Percentiles rank a stretch among this genome's conserved stretches.
Conservation (phyloP, 1,140 invertebrate species). For the Metopolophium dirhodum region DNA sequence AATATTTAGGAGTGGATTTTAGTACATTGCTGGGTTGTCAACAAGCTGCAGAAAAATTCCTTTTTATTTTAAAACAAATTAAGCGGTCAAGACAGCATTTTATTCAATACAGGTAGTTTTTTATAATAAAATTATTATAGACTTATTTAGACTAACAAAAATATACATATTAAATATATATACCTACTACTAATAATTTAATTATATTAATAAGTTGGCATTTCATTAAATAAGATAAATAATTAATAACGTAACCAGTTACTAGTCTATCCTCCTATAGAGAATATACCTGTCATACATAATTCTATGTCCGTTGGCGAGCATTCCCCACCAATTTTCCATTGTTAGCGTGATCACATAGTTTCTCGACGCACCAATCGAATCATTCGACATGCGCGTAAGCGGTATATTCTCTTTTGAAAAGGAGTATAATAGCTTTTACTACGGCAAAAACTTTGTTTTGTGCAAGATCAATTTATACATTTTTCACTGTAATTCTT, state of each 20-base stretch:
- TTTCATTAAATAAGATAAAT: background rate
- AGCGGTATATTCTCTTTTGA: no score
- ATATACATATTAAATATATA: background rate
- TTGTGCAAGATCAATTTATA: no score
- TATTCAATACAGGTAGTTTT: conserved; percentile 26
- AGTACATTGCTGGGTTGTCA: conserved; percentile 2
- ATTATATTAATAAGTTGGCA: background rate
- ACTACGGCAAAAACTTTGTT: background rate
- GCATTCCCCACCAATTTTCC: no score
- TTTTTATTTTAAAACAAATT: conserved; percentile 43
- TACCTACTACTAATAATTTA: background rate
- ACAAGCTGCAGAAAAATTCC: conserved; percentile 44
- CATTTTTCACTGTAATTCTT: no score
- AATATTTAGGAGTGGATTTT: background rate
- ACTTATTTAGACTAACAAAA: background rate
- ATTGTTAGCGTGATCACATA: no score
- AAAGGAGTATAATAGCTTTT: no score
- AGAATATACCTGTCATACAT: no score
- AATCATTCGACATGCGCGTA: no score
- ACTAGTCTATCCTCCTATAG: no score
- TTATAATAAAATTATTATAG: background rate
- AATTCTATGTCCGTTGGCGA: no score
- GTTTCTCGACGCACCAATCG: no score
- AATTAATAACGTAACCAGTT: background rate
- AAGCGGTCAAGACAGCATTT: conserved; percentile 42